Evolutionary conservation across 2,113 vertebrate species (phyloP), one percentile per base, ranked within the genome.

Genomic region (Ctenodactylus gundi): DNA sequence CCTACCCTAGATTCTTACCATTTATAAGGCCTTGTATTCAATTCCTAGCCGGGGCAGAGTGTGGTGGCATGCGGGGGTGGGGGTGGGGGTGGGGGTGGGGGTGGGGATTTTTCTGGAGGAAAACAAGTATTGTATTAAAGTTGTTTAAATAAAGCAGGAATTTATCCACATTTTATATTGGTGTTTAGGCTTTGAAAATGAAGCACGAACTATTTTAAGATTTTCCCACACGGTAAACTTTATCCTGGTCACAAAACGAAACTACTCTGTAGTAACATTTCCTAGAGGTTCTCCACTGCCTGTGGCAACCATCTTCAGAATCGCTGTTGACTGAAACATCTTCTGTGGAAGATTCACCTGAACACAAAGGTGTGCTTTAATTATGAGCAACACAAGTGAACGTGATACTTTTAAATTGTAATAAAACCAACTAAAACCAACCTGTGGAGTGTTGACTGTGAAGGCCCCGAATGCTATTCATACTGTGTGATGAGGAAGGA

Each of bases 331-430:
- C 6, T 65, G 39, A 65, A 86, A 80, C 2, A 72, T 27, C 72
- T 76, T 58, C 76, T 87, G 20, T 20, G 17, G 55, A 90, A 31
- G 4, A 65, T 39, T 73, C 14, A 13, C 27, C 23, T 84, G 51
- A 36, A 68, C 3, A 44, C 15, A 84, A 91, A 67, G n/a, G 75
- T 58, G 65, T 34, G 60, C 2, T 20, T 12, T 62, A 46, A 84
- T 82, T 31, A 58, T 27, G 84, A 29, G 53, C 17, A 23, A 81
- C 65, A 49, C 77, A 29, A 62, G 15, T 58, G 36, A 60, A 5
- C 55, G 49, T 55, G 68, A 58, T 15, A 21, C n/a, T 67, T 55
- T 94, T 90, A 65, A 95, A 85, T 90, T 81, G 85, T 29, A 93
- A 62, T 58, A 39, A 75, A 90, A 75, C 27, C 64, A 83, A 57